Evolutionary conservation across 2,797 vertebrate genomes (phyloP).

Genomic region (Synaphobranchus kaupii): DNA sequence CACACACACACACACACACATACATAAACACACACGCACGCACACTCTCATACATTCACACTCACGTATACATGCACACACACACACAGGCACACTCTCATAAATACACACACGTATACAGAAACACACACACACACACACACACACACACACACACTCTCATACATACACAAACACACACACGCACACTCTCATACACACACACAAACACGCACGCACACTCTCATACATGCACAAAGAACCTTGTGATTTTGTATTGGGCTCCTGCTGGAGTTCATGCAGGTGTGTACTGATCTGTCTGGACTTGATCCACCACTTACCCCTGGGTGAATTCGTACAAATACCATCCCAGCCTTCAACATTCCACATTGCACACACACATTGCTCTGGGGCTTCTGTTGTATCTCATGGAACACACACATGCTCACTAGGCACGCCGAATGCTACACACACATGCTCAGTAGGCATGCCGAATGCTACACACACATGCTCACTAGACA

Average conservation of each 20-base stretch:
- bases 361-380: background rate
- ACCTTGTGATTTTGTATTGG: background rate
- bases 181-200: no score
- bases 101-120: background rate
- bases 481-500: no score
- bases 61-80: background rate
- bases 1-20: background rate
- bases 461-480: background rate
- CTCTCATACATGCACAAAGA: no score
- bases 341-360: background rate
- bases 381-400: background rate
- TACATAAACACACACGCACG: background rate
- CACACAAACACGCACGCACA: no score
- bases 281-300: conserved; percentile 6
- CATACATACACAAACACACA: background rate
- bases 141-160: background rate
- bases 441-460: background rate
- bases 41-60: background rate
- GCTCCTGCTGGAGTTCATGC: background rate
- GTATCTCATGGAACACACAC: background rate
- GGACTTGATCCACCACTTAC: background rate
- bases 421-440: background rate
- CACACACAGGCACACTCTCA: background rate
- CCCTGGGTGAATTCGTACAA: background rate
- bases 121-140: background rate